phyloP scores from a whole-genome alignment of 1,140 invertebrate species.

The Papilio aristodemus region DNA sequence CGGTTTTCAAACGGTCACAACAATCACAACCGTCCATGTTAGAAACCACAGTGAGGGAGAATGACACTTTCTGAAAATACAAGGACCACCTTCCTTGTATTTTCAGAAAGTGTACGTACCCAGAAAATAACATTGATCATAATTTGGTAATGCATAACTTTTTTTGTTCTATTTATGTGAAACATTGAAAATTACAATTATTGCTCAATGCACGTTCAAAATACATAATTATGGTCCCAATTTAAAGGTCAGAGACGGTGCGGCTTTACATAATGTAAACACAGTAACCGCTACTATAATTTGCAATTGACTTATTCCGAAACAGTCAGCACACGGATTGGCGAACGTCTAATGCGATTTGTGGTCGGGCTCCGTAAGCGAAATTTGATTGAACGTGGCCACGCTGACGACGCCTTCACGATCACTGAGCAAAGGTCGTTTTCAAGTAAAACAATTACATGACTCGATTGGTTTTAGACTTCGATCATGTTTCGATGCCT shows the following conservation, averaged over 20 bases:
- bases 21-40: too few species aligned
- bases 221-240: neutral
- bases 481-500: neutral
- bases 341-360: conserved; percentile 30
- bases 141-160: too few species aligned
- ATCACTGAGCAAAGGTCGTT: conserved; percentile 30
- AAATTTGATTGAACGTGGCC: conserved; percentile 31
- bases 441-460: conserved; percentile 27
- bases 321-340: conserved; percentile 31
- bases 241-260: neutral
- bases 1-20: too few species aligned
- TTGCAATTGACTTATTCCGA: conserved; percentile 28
- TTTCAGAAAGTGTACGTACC: too few species aligned
- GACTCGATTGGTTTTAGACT: conserved; percentile 16
- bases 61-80: too few species aligned
- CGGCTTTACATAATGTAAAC: conserved; percentile 13
- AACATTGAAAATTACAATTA: neutral
- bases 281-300: conserved; percentile 8
- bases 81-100: too few species aligned
- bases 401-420: conserved; percentile 27
- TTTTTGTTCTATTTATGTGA: too few species aligned
- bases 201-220: neutral
- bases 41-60: too few species aligned
- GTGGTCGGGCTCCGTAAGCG: conserved; percentile 32
- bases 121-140: too few species aligned